Evolutionary conservation across 2,113 vertebrate genomes (phyloP), one percentile per base, ranked within the genome.

Genomic region (Proteles cristata): DNA sequence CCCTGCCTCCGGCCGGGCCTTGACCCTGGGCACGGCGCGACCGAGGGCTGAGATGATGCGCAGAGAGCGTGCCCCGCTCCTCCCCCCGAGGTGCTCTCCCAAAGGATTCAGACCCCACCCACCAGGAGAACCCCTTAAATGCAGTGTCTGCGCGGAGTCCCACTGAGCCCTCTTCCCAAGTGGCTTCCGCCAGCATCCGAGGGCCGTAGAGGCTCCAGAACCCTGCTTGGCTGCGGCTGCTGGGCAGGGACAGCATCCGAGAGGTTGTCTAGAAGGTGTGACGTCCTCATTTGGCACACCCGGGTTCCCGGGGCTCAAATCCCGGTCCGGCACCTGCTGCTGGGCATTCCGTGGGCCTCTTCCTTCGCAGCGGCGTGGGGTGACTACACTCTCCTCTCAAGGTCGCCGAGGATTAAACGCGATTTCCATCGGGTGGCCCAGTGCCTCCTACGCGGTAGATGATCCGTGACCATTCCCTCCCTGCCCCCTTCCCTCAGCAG

Each of bases 1-100:
- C 48, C 35, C 65, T 1, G 21, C 31, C 21, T 45, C 19, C 4
- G 2, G 5, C 0, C 45, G 1, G n/a, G 71, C 35, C 35, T 11
- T 23, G 86, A 61, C 23, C 3, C 17, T 4, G 63, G 63, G 12
- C 55, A 11, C 0, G 0, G 33, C 9, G 28, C 15, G 43, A 23
- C 8, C 0, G 4, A 35, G 50, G 85, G 65, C 39, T 0, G 1
- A 85, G 58, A 33, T 7, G 14, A 9, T 25, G 35, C 35, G 10
- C 53, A 33, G 69, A 61, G 1, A 7, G 31, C 12, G 9, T 2
- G 50, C 39, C 23, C 25, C 11, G 16, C 15, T n/a, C 26, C 26
- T 1, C 1, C n/a, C 33, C 8, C 0, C 43, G 5, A n/a, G n/a
- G n/a, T n/a, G n/a, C n/a, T n/a, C 21, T 11, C 71, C 21, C 11